Conservation (phyloP, 37 sponge, comb jelly and placozoan genomes). For the Mnemiopsis leidyi region DNA sequence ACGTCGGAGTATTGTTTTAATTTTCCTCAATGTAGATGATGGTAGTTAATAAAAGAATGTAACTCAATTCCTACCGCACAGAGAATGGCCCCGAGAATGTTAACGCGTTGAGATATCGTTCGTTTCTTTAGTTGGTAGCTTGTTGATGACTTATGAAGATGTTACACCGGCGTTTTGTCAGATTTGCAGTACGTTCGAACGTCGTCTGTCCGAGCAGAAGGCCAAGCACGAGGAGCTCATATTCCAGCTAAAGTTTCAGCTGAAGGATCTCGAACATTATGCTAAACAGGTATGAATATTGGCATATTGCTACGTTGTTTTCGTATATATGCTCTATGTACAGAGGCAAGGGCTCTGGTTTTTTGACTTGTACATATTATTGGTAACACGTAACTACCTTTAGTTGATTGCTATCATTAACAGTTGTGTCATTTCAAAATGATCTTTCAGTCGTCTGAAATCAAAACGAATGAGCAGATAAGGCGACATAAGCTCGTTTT, state of each 20-base stretch:
- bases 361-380: no score
- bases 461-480: slow-evolving; percentile 44
- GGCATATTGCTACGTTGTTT: no score
- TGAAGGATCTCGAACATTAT: slow-evolving; percentile 35
- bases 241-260: slow-evolving; percentile 65
- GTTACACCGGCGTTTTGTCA: background rate
- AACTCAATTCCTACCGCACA: no score
- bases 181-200: slow-evolving; percentile 56
- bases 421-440: no score
- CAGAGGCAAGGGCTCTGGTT: no score
- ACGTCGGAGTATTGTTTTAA: background rate
- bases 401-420: no score
- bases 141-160: background rate
- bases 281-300: slow-evolving; percentile 15
- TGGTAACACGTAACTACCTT: no score
- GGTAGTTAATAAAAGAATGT: background rate
- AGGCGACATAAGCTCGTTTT: slow-evolving; percentile 45
- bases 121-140: no score
- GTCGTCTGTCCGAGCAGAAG: slow-evolving; percentile 55
- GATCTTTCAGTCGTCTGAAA: slow-evolving; percentile 12
- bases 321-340: no score
- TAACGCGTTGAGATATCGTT: background rate
- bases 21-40: no score
- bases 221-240: slow-evolving; percentile 66
- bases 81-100: background rate